These are phyloP conservation scores for Lasius fuliginosus DNA, from an alignment of 2,888 invertebrate species.

Conservation along the genomic window DNA sequence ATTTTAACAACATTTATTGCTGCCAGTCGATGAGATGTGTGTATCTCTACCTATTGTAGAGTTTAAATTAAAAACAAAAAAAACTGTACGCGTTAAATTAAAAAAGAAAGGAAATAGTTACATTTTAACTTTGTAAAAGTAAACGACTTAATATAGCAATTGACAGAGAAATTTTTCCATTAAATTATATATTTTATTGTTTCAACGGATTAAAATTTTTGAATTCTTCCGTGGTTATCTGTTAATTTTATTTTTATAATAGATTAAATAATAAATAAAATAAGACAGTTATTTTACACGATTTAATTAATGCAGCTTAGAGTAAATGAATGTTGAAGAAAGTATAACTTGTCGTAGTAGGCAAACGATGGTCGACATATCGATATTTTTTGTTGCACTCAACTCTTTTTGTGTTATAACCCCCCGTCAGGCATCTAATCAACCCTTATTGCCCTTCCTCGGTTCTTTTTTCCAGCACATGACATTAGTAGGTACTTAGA, in stretches of 20 bases:
- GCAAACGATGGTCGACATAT: background rate
- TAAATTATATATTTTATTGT: background rate
- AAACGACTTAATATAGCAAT: background rate
- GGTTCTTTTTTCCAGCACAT: background rate
- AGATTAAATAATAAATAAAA: background rate
- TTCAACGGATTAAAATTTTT: background rate
- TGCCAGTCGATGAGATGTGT: background rate
- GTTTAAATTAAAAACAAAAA: background rate
- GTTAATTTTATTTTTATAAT: background rate
- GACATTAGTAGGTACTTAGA: background rate
- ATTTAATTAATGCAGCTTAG: background rate
- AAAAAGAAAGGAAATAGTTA: background rate
- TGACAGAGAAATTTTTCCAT: background rate
- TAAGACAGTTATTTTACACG: background rate
- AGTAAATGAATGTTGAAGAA: background rate
- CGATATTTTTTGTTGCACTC: background rate
- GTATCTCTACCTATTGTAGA: background rate
- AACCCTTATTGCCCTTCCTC: constrained; percentile 29
- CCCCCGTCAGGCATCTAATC: constrained; percentile 26
- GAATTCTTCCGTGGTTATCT: background rate
- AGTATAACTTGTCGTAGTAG: background rate
- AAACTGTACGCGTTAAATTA: background rate
- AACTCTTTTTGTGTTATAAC: constrained; percentile 41
- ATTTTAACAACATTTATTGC: constrained; percentile 12
- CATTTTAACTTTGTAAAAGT: background rate